Conservation (phyloP, 1,140 invertebrate genomes). For the Trichonephila clavipes region DNA sequence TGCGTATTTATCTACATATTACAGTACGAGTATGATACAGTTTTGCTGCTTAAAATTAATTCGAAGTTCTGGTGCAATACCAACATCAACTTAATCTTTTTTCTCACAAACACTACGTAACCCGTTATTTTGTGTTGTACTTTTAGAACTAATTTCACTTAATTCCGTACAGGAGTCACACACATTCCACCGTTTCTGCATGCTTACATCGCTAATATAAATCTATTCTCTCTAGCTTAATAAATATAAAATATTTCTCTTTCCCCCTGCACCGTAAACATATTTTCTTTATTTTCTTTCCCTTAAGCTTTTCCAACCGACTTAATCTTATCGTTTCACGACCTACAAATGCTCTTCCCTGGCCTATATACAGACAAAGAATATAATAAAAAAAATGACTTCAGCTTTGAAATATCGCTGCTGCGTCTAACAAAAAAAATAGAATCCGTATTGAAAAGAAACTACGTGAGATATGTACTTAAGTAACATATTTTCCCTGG, state of each 20-base stretch:
- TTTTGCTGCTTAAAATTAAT: too few relatives aligned
- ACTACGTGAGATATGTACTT: slow-evolving; percentile 19
- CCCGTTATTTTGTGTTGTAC: too few relatives aligned
- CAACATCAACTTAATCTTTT: too few relatives aligned
- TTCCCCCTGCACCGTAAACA: background rate
- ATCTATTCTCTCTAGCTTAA: slow-evolving; percentile 23
- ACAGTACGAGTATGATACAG: too few relatives aligned
- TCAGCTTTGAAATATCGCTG: slow-evolving; percentile 31
- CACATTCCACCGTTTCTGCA: background rate
- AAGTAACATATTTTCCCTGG: slow-evolving; percentile 8
- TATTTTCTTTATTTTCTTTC: background rate
- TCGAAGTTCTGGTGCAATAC: too few relatives aligned
- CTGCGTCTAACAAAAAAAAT: background rate
- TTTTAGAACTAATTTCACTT: too few relatives aligned
- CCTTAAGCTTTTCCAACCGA: background rate
- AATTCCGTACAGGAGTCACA: background rate
- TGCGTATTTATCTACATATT: too few relatives aligned
- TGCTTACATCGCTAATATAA: background rate
- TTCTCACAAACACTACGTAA: too few relatives aligned
- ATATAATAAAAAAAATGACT: background rate
- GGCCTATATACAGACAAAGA: slow-evolving; percentile 8
- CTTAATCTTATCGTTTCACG: background rate
- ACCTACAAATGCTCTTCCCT: background rate
- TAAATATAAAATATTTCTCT: background rate
- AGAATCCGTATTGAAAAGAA: background rate